Base-by-base conservation (phyloP, 2,888 invertebrate species). In the Drosophila ezoana region DNA sequence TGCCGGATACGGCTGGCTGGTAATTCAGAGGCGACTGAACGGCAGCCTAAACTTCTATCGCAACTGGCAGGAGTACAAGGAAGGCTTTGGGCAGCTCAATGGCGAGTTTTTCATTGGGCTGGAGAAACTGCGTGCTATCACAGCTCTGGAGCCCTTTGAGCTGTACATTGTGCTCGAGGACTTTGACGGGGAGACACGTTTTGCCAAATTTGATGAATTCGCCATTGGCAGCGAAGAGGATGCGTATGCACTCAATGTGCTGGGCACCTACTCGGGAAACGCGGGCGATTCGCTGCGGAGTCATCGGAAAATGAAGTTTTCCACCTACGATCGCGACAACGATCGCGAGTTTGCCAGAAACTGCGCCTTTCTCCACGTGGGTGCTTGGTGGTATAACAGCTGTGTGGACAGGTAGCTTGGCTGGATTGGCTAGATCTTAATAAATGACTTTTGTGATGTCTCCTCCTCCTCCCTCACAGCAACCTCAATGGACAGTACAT, bases 371-470 rank as follows among this genome's bases (percentile, higher is more conserved):
- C 93, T 94, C 51, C 95, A 95, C 76, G 93, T 94, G 1, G 95
- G 95, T 0, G 95, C 94, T 4, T 96, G 95, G 96, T 96, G 95
- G 95, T 95, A 95, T 87, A 94, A 94, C 79, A 93, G 94, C 48
- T 95, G 95, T 81, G 95, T 95, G 72, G 94, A 94, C 72, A 94
- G 94, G 94, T 94, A 78, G 11, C 41, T 32, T 4, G 8, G 0
- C 9, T 23, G 2, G 0, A 3, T 2, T 10, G 4, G 1, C 1
- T 18, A 20, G 4, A 1, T 1, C 3, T 33, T 9, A 28, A 3
- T 2, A 9, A 0, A 1, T 5, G 10, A 52, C 1, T 23, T 11
- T n/a, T n/a, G n/a, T n/a, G n/a, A 20, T 38, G 40, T 40, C 1
- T 4, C 9, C 13, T 10, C 3, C 3, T 32, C 0, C 1, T 11